A percentile compares a stretch with the other conserved stretches of the same genome.
Conservation (phyloP, 1,140 invertebrate species). For the Telenomus remus region DNA sequence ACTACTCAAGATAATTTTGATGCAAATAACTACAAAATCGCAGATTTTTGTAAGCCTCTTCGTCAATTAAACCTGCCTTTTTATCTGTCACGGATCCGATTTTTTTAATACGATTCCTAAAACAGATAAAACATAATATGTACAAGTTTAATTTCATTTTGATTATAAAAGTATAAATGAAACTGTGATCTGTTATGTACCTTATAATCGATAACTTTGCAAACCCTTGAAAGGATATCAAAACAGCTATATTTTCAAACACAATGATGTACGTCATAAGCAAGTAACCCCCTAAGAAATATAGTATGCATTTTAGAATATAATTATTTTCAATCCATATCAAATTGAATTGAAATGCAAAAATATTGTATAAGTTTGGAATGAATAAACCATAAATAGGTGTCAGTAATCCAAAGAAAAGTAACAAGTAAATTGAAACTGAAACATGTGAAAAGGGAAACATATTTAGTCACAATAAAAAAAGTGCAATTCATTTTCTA, state of each 20-base stretch:
- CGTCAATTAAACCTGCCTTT: background rate
- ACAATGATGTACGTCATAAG: background rate
- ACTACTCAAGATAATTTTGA: slow-evolving; percentile 2
- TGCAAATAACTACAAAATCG: background rate
- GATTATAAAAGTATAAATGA: background rate
- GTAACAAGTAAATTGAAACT: too few relatives aligned
- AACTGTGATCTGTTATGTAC: background rate
- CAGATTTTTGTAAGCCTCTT: background rate
- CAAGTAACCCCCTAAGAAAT: background rate
- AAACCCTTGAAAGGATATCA: background rate
- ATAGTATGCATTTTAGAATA: background rate
- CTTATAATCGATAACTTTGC: background rate
- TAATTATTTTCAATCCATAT: background rate
- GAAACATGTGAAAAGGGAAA: too few relatives aligned
- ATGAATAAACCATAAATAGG: background rate
- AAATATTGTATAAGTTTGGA: background rate
- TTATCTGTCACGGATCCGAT: background rate
- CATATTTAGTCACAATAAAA: too few relatives aligned
- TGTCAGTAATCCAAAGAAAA: too few relatives aligned
- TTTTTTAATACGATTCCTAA: background rate
- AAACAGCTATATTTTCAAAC: background rate
- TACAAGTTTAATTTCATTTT: too few relatives aligned
- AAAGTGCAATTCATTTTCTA: too few relatives aligned
- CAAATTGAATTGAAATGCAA: background rate
- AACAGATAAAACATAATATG: background rate